These are phyloP conservation scores for Hydroisotoma schaefferi DNA, from an alignment of 2,888 invertebrate genomes.

Conservation along the genomic window DNA sequence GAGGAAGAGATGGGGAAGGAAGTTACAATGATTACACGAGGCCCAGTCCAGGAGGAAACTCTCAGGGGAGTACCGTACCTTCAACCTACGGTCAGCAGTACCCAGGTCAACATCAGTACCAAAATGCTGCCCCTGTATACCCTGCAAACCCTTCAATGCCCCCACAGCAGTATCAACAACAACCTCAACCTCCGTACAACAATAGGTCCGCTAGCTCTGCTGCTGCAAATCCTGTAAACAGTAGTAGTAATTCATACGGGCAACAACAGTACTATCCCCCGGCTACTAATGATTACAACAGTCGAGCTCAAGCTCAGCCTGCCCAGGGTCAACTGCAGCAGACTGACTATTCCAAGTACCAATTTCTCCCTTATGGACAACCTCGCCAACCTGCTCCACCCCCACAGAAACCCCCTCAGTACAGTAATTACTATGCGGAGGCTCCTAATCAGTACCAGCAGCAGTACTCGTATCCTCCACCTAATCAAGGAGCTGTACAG, in stretches of 20 bases:
- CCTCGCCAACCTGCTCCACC: slow-evolving; percentile 1
- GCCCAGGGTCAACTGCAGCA: neutral
- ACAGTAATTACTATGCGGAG: neutral
- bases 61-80: no score
- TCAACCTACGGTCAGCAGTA: no score
- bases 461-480: neutral
- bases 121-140: no score
- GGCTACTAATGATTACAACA: neutral
- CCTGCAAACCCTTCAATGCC: no score
- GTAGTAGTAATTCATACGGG: neutral
- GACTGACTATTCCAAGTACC: slow-evolving; percentile 8
- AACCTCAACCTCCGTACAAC: neutral
- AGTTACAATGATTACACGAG: no score
- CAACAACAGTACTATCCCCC: neutral
- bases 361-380: slow-evolving; percentile 8
- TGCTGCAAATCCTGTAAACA: neutral
- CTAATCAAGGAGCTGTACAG: neutral
- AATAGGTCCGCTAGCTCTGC: neutral
- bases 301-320: neutral
- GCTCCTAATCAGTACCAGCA: neutral
- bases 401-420: neutral
- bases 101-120: no score
- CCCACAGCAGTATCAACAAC: neutral
- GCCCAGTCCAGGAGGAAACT: no score
- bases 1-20: neutral